phyloP scores from a whole-genome alignment of 92 coral and sea anemone species.

The Pocillopora meandrina region DNA sequence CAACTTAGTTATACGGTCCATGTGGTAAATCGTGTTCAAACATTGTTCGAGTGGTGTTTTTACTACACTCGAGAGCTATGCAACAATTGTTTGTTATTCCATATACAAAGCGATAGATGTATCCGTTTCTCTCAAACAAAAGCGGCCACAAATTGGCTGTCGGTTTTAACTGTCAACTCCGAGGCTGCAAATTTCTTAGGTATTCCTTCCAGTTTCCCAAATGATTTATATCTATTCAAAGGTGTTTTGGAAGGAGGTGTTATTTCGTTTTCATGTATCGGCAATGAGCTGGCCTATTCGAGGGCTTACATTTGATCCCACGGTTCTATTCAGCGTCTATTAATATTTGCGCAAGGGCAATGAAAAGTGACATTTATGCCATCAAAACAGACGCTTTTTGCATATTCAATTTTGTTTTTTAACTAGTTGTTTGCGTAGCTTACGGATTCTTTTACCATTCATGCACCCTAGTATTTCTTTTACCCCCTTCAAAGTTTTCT shows the following conservation, averaged over 20 bases:
- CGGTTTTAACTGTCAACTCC: not conserved
- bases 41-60: conserved; percentile 19
- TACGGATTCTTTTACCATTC: not conserved
- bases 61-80: not conserved
- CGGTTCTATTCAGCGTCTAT: conserved; percentile 13
- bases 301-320: not conserved
- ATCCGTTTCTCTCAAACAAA: no score
- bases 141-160: not conserved
- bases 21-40: conserved; percentile 16
- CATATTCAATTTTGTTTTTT: conserved; percentile 36
- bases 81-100: not conserved
- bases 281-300: conserved; percentile 3
- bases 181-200: not conserved
- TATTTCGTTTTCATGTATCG: not conserved
- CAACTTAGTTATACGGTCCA: not conserved
- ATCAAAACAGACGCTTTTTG: conserved; percentile 25
- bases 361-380: conserved; percentile 34
- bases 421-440: conserved; percentile 26
- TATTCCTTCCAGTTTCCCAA: not conserved
- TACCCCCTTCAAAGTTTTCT: conserved; percentile 47
- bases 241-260: not conserved
- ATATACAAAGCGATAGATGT: not conserved
- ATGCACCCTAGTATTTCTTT: conserved; percentile 14
- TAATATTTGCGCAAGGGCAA: conserved; percentile 11
- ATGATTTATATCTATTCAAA: not conserved